Percentiles rank a stretch among this genome's conserved stretches.
phyloP scores from a whole-genome alignment of 2,888 invertebrate genomes.

The Toxonevra muliebris region DNA sequence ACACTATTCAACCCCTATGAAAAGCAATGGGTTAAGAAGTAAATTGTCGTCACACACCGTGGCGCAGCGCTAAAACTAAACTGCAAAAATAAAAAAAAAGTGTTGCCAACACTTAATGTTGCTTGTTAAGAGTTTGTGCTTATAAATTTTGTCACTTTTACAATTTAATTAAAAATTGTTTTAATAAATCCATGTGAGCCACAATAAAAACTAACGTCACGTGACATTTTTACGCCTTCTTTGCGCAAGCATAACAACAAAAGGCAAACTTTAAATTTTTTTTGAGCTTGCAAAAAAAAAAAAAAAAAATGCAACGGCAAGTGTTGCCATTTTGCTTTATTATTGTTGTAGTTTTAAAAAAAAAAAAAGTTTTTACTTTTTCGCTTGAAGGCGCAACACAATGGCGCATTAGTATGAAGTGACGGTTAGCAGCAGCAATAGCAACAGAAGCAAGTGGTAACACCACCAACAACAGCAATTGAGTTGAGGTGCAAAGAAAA shows the following conservation, averaged over 20 bases:
- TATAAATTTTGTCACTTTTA: slow-evolving; percentile 8
- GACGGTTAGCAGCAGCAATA: not conserved
- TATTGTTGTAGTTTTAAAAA: too few species aligned
- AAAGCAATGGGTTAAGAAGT: too few species aligned
- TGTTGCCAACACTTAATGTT: too few species aligned
- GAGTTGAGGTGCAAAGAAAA: not conserved
- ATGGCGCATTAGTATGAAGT: not conserved
- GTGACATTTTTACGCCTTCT: slow-evolving; percentile 27
- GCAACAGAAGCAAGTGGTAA: not conserved
- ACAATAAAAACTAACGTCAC: slow-evolving; percentile 28
- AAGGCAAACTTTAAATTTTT: not conserved
- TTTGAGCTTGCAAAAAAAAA: not conserved
- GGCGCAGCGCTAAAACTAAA: too few species aligned
- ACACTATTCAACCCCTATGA: too few species aligned
- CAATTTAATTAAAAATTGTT: slow-evolving; percentile 31
- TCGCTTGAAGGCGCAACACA: slow-evolving; percentile 1
- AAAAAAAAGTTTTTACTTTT: not conserved
- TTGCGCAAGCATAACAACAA: not conserved
- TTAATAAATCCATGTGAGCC: slow-evolving; percentile 20
- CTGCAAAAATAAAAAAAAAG: too few species aligned
- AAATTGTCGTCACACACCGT: too few species aligned
- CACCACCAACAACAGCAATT: not conserved
- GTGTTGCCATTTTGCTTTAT: not conserved
- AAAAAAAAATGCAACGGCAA: slow-evolving; percentile 9
- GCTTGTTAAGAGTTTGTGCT: too few species aligned